Conservation (phyloP, 1,140 invertebrate genomes). For the Pteromalus puparum region DNA sequence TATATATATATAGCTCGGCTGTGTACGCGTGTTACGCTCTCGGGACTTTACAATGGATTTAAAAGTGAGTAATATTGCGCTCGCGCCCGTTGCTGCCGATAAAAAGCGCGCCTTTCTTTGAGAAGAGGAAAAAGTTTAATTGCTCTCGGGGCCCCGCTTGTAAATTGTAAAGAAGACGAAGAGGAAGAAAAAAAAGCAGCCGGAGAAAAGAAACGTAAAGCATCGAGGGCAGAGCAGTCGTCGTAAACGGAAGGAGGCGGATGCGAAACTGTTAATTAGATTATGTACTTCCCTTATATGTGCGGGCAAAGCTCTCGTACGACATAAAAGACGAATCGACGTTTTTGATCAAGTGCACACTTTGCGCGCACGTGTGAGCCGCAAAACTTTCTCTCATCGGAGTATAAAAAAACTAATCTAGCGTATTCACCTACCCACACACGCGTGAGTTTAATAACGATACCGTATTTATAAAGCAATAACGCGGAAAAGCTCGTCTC, state of each 20-base stretch:
- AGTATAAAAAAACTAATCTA: background rate
- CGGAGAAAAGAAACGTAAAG: background rate
- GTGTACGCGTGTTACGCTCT: background rate
- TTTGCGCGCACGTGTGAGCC: background rate
- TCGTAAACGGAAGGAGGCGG: background rate
- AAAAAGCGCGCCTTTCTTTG: background rate
- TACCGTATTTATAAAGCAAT: slow-evolving; percentile 16
- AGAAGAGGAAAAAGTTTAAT: slow-evolving; percentile 13
- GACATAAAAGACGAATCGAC: background rate
- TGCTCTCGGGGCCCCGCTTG: background rate
- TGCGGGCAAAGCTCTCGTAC: background rate
- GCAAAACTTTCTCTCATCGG: background rate
- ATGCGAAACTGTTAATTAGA: background rate
- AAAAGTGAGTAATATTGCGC: background rate
- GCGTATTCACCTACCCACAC: background rate
- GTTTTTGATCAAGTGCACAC: background rate
- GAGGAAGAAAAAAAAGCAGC: background rate
- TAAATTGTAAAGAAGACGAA: background rate
- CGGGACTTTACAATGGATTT: background rate
- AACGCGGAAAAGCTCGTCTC: slow-evolving; percentile 13
- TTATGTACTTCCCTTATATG: background rate
- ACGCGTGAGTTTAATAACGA: background rate
- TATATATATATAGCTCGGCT: too few species aligned
- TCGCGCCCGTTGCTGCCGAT: background rate
- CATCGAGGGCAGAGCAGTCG: background rate